phyloP scores from a whole-genome alignment of 2,113 vertebrate species.

The Ammodytes dubius region DNA sequence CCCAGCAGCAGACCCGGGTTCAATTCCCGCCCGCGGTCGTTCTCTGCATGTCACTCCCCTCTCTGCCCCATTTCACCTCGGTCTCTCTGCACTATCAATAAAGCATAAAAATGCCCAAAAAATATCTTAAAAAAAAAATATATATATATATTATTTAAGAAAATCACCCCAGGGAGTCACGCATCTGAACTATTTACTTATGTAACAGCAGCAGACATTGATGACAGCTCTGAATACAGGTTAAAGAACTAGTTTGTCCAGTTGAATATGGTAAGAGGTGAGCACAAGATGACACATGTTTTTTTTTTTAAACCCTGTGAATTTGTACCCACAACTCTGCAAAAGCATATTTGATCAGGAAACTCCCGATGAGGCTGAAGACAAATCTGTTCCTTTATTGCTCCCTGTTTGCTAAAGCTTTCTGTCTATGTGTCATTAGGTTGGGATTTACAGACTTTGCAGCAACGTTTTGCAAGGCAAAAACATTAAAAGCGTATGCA shows the following conservation, averaged over 20 bases:
- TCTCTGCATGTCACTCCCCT: too few species aligned
- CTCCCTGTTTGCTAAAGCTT: neutral
- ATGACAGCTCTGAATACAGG: neutral
- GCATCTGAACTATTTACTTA: neutral
- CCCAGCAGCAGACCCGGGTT: too few species aligned
- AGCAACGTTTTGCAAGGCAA: slow-evolving; percentile 29
- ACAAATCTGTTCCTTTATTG: neutral
- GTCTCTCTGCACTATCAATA: too few species aligned
- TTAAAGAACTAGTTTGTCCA: slow-evolving; percentile 30
- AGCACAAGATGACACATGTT: neutral
- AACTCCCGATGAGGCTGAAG: neutral
- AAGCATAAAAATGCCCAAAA: too few species aligned
- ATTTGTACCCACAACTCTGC: neutral
- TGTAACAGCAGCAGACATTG: slow-evolving; percentile 3
- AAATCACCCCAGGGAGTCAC: neutral
- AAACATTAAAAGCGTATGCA: slow-evolving; percentile 30
- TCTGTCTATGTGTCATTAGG: neutral
- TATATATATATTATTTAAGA: neutral
- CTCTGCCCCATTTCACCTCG: too few species aligned
- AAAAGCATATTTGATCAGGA: neutral
- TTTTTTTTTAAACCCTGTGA: slow-evolving; percentile 4
- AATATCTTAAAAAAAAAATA: too few species aligned
- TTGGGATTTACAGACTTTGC: neutral
- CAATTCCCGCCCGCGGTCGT: too few species aligned
- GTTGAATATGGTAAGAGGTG: neutral